Percentiles rank a stretch among this genome's conserved stretches.
These are phyloP conservation scores for Phataginus tricuspis DNA, from an alignment of 2,797 vertebrate genomes.

Conservation along the genomic window DNA sequence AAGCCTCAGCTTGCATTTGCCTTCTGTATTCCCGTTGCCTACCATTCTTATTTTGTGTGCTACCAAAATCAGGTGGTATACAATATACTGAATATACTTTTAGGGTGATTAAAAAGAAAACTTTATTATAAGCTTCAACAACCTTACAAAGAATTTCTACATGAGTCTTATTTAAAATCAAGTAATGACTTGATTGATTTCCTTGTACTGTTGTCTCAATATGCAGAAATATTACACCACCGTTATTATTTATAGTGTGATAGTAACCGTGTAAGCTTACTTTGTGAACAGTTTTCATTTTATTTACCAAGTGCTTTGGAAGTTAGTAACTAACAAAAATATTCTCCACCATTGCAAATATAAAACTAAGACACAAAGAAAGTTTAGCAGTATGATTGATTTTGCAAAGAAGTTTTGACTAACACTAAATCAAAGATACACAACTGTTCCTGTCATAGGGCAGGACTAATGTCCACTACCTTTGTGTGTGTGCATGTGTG, in stretches of 20 bases:
- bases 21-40: background rate
- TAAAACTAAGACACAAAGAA: background rate
- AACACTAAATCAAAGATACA: background rate
- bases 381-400: background rate
- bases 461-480: background rate
- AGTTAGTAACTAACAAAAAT: background rate
- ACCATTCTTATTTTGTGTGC: background rate
- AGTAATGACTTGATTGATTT: constrained; percentile 27
- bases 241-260: background rate
- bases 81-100: background rate
- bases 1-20: background rate
- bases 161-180: constrained; percentile 32
- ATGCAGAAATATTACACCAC: background rate
- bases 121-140: background rate
- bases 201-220: background rate
- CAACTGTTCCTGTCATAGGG: background rate
- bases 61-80: background rate
- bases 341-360: background rate
- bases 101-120: background rate
- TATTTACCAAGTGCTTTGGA: constrained; percentile 3
- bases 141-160: background rate
- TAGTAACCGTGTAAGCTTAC: background rate
- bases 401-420: background rate
- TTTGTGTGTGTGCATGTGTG: background rate
- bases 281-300: constrained; percentile 16